phyloP scores from a whole-genome alignment of 2,888 invertebrate species.

The Hydriomena furcata region DNA sequence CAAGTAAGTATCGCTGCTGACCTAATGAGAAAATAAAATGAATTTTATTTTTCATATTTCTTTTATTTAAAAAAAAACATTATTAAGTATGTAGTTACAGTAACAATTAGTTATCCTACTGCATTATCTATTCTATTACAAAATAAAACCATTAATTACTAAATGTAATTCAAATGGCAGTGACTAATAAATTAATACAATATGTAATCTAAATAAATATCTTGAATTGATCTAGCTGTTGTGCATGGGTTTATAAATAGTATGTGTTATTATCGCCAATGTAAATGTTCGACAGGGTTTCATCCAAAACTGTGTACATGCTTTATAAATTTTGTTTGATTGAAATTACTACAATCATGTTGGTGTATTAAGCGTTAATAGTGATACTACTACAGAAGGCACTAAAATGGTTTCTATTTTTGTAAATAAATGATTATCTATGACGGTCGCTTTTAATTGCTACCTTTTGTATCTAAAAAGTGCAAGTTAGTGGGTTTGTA shows the following conservation, averaged over 20 bases:
- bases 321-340: constrained; percentile 23
- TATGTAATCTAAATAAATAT: constrained; percentile 18
- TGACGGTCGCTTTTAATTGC: constrained; percentile 36
- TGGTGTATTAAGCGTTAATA: constrained; percentile 56
- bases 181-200: constrained; percentile 35
- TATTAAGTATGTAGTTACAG: constrained; percentile 15
- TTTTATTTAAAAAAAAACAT: constrained; percentile 39
- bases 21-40: constrained; percentile 36
- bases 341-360: constrained; percentile 57
- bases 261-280: not conserved
- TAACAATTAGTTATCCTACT: constrained; percentile 30
- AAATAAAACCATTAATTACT: constrained; percentile 23
- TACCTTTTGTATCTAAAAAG: constrained; percentile 23
- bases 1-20: no score
- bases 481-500: constrained; percentile 19
- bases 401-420: constrained; percentile 72
- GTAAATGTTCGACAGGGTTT: constrained; percentile 16
- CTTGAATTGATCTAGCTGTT: constrained; percentile 7
- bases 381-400: constrained; percentile 52
- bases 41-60: constrained; percentile 39
- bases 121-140: constrained; percentile 29
- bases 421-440: constrained; percentile 75
- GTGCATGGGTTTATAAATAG: constrained; percentile 13
- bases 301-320: constrained; percentile 20
- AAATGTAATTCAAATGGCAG: constrained; percentile 42